Base-by-base conservation (phyloP, 37 sponge, comb jelly and placozoan species). In the Petrosia ficiformis region DNA sequence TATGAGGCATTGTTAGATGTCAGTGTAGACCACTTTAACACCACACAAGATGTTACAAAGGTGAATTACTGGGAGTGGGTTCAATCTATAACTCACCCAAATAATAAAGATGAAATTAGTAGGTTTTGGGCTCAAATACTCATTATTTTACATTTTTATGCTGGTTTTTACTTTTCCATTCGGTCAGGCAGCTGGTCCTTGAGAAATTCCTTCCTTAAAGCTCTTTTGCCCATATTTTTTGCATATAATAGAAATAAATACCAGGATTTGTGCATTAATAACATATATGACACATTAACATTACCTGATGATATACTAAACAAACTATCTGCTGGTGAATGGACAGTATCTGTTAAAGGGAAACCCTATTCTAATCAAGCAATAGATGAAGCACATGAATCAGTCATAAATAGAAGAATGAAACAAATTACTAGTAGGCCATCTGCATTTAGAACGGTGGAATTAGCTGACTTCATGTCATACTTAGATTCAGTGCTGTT, bases 111-210 rank as follows among this genome's bases (percentile, higher is more conserved):
- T 68, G 70, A 68, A 33, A 68, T 19, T 36, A 68, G 39, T 4
- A 68, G 39, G 39, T 68, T 68, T 33, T 68, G 70, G 70, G 36
- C 70, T 35, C 34, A 34, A 68, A 33, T 33, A 33, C 16, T 68
- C 29, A 25, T 68, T 16, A 36, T 36, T 37, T 68, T 68, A 16
- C 70, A 68, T 68, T 32, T 37, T 19, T 68, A 68, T 68, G 37
- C 39, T 21, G 70, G 70, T 34, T 68, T 68, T 34, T 68, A 68
- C 39, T 68, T 68, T 68, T 68, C 70, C 29, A 68, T 68, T 21
- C 36, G 70, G 37, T 68, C 70, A 36, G 70, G 70, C n/a, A 68
- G 35, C 70, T 68, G 70, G 70, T 4, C 5, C 8, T 34, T 68
- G 39, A 32, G 70, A 35, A 68, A 68, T 33, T 6, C 39, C 22